These are phyloP conservation scores for Antechinus stuartii DNA, from an alignment of 2,113 vertebrate species.

Conservation along the genomic window DNA sequence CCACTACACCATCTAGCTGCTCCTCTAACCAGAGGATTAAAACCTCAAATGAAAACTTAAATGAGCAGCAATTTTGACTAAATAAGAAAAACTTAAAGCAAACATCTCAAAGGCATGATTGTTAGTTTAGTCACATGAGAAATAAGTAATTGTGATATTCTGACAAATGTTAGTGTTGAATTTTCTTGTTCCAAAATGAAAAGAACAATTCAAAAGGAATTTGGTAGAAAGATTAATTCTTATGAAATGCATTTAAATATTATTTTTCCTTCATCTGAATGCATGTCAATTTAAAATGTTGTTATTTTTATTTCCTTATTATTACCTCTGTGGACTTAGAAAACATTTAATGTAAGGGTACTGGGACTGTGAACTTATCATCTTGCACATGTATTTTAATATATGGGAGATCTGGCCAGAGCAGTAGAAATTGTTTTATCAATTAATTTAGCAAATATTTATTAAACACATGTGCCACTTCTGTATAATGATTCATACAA, in stretches of 20 bases:
- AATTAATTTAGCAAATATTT: not conserved
- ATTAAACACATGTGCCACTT: not conserved
- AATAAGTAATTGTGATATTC: not conserved
- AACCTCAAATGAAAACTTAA: conserved; percentile 13
- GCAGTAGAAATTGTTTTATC: conserved; percentile 26
- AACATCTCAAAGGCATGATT: not conserved
- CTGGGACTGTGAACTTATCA: conserved; percentile 61
- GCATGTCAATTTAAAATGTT: not conserved
- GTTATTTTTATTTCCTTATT: not conserved
- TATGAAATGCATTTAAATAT: not conserved
- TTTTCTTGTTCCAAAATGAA: conserved; percentile 22
- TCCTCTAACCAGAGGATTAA: not conserved
- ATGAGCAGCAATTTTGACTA: not conserved
- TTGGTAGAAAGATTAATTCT: conserved; percentile 11
- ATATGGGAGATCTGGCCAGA: conserved; percentile 53
- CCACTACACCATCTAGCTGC: too few species aligned
- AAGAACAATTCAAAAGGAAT: not conserved
- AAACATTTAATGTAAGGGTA: conserved; percentile 63
- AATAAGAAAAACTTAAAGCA: not conserved
- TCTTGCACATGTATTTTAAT: conserved; percentile 32
- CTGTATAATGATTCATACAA: not conserved
- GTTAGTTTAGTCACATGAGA: conserved; percentile 37
- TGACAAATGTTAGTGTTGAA: not conserved
- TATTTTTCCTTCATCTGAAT: not conserved
- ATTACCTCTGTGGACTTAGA: not conserved